phyloP scores from a whole-genome alignment of 2,113 vertebrate species.

The Turdus rufiventris region DNA sequence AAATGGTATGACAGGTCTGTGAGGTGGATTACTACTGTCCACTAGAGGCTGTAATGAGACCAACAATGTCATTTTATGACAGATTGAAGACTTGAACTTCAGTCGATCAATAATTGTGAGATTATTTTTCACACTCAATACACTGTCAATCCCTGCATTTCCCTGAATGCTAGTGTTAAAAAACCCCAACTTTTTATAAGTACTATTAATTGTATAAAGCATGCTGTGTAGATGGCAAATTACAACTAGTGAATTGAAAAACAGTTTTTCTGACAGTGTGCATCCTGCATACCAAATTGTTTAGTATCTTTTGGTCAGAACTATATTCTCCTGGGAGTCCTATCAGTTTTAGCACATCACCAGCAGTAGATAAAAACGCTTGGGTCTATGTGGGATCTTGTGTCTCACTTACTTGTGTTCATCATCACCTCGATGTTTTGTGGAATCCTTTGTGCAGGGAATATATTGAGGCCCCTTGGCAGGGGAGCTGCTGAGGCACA shows the following conservation, averaged over 20 bases:
- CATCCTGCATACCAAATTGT: slow-evolving; percentile 36
- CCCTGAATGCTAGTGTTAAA: neutral
- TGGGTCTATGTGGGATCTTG: neutral
- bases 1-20: slow-evolving; percentile 17
- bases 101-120: slow-evolving; percentile 48
- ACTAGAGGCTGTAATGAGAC: slow-evolving; percentile 82
- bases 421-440: neutral
- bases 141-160: neutral
- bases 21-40: slow-evolving; percentile 69
- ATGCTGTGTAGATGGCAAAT: neutral
- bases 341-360: neutral
- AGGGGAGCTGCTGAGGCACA: neutral
- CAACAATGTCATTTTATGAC: slow-evolving; percentile 66
- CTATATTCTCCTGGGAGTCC: neutral
- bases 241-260: neutral
- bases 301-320: slow-evolving; percentile 34
- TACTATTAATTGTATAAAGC: slow-evolving; percentile 18
- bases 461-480: neutral
- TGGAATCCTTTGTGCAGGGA: neutral
- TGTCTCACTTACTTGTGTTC: neutral
- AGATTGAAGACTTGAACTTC: neutral
- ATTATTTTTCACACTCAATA: neutral
- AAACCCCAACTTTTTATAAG: neutral
- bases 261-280: slow-evolving; percentile 1
- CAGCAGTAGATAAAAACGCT: neutral